Conservation (phyloP, 2,113 vertebrate species). For the Ciconia maguari region DNA sequence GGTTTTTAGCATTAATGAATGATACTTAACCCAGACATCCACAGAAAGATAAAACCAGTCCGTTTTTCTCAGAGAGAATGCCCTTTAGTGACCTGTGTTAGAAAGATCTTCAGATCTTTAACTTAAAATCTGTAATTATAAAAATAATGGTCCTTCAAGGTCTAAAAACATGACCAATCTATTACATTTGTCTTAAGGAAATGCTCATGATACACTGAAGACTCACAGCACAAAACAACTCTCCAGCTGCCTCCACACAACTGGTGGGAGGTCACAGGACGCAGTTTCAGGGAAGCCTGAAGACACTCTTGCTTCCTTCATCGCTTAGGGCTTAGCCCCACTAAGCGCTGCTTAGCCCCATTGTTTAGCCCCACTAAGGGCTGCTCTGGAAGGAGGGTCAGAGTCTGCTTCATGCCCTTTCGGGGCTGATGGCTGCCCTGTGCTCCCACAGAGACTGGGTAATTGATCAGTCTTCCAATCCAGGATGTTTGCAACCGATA, state of each 20-base stretch:
- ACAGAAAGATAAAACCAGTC: neutral
- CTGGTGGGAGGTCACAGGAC: rapidly evolving
- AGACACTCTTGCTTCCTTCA: neutral
- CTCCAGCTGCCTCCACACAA: neutral
- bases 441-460: neutral
- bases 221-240: neutral
- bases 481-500: neutral
- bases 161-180: neutral
- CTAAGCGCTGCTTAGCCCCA: neutral
- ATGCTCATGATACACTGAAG: neutral
- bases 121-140: neutral
- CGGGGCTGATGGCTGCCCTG: neutral
- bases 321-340: neutral
- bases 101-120: neutral
- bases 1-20: neutral
- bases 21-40: neutral
- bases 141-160: neutral
- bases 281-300: neutral
- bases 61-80: neutral
- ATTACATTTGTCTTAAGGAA: neutral
- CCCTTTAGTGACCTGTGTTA: neutral
- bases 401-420: neutral
- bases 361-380: neutral
- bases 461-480: neutral
- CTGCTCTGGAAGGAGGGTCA: neutral